Conservation (phyloP, 2,113 vertebrate species). For the human region GRCh38 chr5:89440501-89441000, state of each 20-base stretch:
- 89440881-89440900: background rate
- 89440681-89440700: background rate
- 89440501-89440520: background rate
- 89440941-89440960: slow-evolving; percentile 40
- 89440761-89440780: background rate
- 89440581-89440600: slow-evolving; percentile 8
- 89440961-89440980: slow-evolving; percentile 56
- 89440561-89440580: slow-evolving; percentile 8
- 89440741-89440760: background rate
- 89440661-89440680: background rate
- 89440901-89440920: slow-evolving; percentile 40
- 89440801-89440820: background rate
- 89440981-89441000: slow-evolving; percentile 54
- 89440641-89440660: background rate
- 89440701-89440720: background rate
- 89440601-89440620: background rate
- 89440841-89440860: slow-evolving; percentile 63
- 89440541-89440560: background rate
- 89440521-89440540: background rate
- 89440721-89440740: background rate
- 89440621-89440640: background rate
- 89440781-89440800: background rate
- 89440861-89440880: slow-evolving; percentile 42
- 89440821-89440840: background rate
- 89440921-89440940: slow-evolving; percentile 42